These are phyloP conservation scores for Drosophila setifemur DNA, from an alignment of 1,140 invertebrate genomes.

Conservation along the genomic window DNA sequence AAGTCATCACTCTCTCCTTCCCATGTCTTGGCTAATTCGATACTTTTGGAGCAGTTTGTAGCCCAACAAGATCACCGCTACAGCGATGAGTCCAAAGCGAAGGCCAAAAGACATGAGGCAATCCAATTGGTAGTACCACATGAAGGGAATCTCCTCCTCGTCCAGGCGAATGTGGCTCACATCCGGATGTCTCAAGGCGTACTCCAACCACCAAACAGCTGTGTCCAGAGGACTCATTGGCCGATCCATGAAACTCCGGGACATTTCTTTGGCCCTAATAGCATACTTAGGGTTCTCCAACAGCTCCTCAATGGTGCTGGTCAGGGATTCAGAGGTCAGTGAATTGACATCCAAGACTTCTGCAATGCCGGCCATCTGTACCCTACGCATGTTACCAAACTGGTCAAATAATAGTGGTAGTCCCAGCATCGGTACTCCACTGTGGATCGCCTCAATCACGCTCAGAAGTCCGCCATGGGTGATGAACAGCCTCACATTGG, in stretches of 20 bases:
- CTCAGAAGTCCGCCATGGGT: conserved; percentile 46
- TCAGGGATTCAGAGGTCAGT: conserved; percentile 5
- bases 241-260: conserved; percentile 83
- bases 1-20: too few species aligned
- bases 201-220: conserved; percentile 86
- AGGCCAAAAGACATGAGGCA: background rate
- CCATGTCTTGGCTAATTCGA: too few species aligned
- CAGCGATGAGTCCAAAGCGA: conserved; percentile 10
- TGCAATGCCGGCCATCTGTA: conserved; percentile 83
- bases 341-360: conserved; percentile 30
- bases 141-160: conserved; percentile 30
- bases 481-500: conserved; percentile 44
- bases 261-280: conserved; percentile 65
- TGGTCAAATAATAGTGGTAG: conserved; percentile 50
- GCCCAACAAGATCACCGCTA: conserved; percentile 3
- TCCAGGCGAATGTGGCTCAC: conserved; percentile 80
- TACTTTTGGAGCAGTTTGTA: background rate
- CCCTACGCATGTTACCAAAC: conserved; percentile 29
- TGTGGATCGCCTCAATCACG: conserved; percentile 27
- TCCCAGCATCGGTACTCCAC: conserved; percentile 44
- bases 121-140: conserved; percentile 33
- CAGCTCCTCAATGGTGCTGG: conserved; percentile 14
- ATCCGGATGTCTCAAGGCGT: conserved; percentile 78
- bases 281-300: conserved; percentile 19
- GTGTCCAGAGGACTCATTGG: conserved; percentile 83